Evolutionary conservation across 2,797 vertebrate species (phyloP).

Genomic region (Nyctibius grandis): DNA sequence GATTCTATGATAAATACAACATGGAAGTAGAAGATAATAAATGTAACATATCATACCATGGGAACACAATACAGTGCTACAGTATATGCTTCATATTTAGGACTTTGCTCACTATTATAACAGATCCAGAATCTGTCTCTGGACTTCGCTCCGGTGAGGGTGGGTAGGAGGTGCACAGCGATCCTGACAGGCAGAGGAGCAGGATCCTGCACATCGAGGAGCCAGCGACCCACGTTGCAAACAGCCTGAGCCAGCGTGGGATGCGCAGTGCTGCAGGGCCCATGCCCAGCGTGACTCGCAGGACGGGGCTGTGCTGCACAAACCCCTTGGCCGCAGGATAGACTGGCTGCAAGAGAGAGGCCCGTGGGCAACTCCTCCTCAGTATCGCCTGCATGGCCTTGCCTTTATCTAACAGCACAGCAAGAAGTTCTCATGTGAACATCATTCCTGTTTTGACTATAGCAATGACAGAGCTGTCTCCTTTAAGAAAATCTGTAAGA

Average conservation of each 20-base stretch:
- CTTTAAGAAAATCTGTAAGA: neutral
- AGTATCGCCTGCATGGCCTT: rapidly evolving
- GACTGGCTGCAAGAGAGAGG: neutral
- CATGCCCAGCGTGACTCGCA: rapidly evolving
- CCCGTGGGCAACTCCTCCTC: rapidly evolving
- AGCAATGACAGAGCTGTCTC: neutral
- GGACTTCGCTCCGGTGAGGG: neutral
- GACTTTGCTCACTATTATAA: neutral
- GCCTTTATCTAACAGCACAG: neutral
- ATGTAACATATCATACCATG: neutral
- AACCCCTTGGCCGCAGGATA: neutral
- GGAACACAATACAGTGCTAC: neutral
- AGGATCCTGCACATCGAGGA: rapidly evolving
- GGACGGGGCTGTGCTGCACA: neutral
- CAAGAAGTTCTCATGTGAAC: neutral
- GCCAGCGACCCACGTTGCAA: rapidly evolving
- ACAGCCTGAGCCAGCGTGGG: rapidly evolving
- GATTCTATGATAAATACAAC: neutral
- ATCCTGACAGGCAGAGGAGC: neutral
- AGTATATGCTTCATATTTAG: neutral
- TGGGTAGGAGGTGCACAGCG: rapidly evolving
- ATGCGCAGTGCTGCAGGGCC: neutral
- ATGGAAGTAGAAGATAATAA: neutral
- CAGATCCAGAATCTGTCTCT: neutral
- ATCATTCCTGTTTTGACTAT: neutral